phyloP scores from a whole-genome alignment of 30 jellyfish, hydroid and myxozoan species.

The Aurelia coerulea region DNA sequence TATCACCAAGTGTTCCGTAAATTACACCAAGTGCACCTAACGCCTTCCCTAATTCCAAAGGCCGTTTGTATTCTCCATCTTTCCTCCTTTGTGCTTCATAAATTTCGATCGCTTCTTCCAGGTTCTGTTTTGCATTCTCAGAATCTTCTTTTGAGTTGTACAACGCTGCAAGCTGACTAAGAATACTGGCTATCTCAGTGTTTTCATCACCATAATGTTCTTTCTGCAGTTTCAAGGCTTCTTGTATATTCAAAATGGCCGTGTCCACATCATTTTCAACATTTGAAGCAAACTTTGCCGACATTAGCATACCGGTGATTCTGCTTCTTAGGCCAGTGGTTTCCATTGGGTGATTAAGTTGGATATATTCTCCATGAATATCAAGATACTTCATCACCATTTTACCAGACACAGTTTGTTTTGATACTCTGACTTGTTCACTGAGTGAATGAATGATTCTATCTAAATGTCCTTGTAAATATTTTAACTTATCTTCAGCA shows the following conservation, averaged over 20 bases:
- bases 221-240: conserved; percentile 50
- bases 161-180: conserved; percentile 79
- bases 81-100: conserved; percentile 89
- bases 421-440: conserved; percentile 71
- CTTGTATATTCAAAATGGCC: conserved; percentile 59
- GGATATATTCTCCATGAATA: conserved; percentile 69
- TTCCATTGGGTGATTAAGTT: conserved; percentile 55
- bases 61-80: conserved; percentile 92
- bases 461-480: conserved; percentile 82
- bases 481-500: conserved; percentile 33
- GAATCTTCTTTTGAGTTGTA: conserved; percentile 57
- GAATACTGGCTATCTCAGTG: conserved; percentile 73
- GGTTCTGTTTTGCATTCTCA: conserved; percentile 47
- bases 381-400: conserved; percentile 55
- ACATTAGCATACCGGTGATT: conserved; percentile 44
- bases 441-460: conserved; percentile 69
- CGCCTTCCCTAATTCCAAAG: conserved; percentile 86
- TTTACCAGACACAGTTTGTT: conserved; percentile 72
- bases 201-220: conserved; percentile 18
- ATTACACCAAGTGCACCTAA: conserved; percentile 88
- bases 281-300: conserved; percentile 61
- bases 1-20: conserved; percentile 79
- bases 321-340: conserved; percentile 37
- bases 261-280: conserved; percentile 57
- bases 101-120: conserved; percentile 83